Base-by-base conservation (phyloP, 2,888 invertebrate genomes). In the Tinea trinotella region DNA sequence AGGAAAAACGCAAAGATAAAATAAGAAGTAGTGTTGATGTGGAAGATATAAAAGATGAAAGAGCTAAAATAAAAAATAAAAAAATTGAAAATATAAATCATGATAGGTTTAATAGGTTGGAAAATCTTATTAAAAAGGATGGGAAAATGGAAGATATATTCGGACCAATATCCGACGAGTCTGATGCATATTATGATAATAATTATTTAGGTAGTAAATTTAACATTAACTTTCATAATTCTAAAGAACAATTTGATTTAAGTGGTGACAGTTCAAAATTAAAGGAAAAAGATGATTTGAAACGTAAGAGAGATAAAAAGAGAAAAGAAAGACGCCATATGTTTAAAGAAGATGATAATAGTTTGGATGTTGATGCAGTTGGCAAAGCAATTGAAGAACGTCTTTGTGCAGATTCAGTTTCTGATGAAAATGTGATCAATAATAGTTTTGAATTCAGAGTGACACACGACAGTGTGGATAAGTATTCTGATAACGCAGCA, bases 91-190 rank as follows among this genome's bases (percentile, higher is more conserved):
- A 18, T 50, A 5, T 5, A 12, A n/a, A 50, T 24, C 3, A 50
- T 22, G n/a, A 50, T 50, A 48, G 48, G 18, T 3, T 40, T 10
- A 22, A 20, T 24, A 40, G 40, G 40, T 2, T 40, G 13, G 40
- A 40, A 12, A 18, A 50, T 22, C 24, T 65, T 54, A 65, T 74
- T 0, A 90, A 92, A 62, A 90, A 92, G 57, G 93, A 92, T 61
- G 93, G 91, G 19, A 93, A 94, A 75, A 93, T 95, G 92, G 94
- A 95, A 71, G 94, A 94, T 62, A 95, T 95, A 57, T 95, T 95
- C 75, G 95, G 95, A 0, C 93, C 94, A 9, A 83, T 95, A 57
- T 94, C 95, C 0, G 95, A 93, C 64, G 93, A 95, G 36, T 87
- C 86, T 1, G 87, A 87, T 57, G 57, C 60, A 59, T 65, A 61